A percentile compares a stretch with the other conserved stretches of the same genome.
These are phyloP conservation scores for Chrysolina oricalcia DNA, from an alignment of 2,888 invertebrate species.

Conservation along the genomic window DNA sequence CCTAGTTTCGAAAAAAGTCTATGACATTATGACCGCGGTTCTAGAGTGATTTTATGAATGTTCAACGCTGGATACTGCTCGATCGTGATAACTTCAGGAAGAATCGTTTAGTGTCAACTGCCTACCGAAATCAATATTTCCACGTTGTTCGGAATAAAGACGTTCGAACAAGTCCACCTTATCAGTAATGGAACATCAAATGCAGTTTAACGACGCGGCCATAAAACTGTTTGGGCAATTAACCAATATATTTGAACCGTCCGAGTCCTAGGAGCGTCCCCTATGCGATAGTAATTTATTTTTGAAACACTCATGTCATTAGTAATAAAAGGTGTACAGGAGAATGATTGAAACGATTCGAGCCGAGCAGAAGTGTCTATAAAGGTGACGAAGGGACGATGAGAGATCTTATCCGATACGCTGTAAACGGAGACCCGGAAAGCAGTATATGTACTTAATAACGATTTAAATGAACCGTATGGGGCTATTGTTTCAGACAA, in stretches of 20 bases:
- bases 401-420: constrained; percentile 60
- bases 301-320: constrained; percentile 43
- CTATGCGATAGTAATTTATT: constrained; percentile 38
- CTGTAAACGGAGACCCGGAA: constrained; percentile 64
- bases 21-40: too few relatives aligned
- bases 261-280: constrained; percentile 26
- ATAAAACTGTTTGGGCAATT: constrained; percentile 52
- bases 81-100: too few relatives aligned
- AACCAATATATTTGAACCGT: constrained; percentile 40
- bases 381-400: constrained; percentile 61
- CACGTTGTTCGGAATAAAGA: constrained; percentile 4
- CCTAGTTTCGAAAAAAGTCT: too few relatives aligned
- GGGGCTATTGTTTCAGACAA: constrained; percentile 61
- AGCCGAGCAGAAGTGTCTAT: constrained; percentile 51
- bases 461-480: constrained; percentile 66
- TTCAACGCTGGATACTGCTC: too few relatives aligned
- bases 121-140: constrained; percentile 7
- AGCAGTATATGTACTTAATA: constrained; percentile 64
- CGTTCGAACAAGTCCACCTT: constrained; percentile 28
- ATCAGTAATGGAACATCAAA: constrained; percentile 44
- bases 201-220: constrained; percentile 48
- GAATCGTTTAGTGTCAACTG: neutral
- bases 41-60: too few relatives aligned
- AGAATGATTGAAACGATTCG: constrained; percentile 37
- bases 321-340: constrained; percentile 34